phyloP scores from a whole-genome alignment of 2,113 vertebrate genomes.

The Mandrillus leucophaeus region DNA sequence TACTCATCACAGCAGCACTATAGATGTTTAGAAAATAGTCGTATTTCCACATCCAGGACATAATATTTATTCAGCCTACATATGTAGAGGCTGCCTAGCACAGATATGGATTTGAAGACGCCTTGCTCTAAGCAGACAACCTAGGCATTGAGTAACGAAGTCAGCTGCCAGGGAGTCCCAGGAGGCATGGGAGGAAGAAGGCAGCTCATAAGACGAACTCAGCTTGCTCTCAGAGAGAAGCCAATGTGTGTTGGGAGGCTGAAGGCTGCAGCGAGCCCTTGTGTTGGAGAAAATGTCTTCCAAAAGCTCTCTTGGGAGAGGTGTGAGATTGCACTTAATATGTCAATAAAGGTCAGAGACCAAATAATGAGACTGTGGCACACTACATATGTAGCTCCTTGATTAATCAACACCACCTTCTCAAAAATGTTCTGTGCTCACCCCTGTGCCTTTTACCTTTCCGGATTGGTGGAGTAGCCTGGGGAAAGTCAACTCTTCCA shows the following conservation, averaged over 20 bases:
- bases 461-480: not conserved
- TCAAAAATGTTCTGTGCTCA: not conserved
- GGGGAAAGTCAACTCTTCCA: not conserved
- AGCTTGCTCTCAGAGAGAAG: not conserved
- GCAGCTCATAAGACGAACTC: not conserved
- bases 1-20: not conserved
- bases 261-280: not conserved
- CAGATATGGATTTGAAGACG: not conserved
- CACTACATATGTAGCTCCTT: not conserved
- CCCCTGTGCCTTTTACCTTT: not conserved
- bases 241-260: not conserved
- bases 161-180: not conserved
- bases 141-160: not conserved
- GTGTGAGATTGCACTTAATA: not conserved
- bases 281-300: not conserved
- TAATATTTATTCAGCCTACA: not conserved
- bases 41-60: not conserved
- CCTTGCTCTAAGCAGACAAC: not conserved
- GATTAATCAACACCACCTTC: not conserved
- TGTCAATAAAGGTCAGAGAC: not conserved
- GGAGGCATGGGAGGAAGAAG: not conserved
- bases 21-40: not conserved
- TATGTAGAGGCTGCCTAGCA: not conserved
- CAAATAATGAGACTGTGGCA: not conserved
- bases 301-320: not conserved